Evolutionary conservation across 2,888 invertebrate genomes (phyloP), one percentile per base, ranked within the genome.

Genomic region (Pristionchus arcanus): DNA sequence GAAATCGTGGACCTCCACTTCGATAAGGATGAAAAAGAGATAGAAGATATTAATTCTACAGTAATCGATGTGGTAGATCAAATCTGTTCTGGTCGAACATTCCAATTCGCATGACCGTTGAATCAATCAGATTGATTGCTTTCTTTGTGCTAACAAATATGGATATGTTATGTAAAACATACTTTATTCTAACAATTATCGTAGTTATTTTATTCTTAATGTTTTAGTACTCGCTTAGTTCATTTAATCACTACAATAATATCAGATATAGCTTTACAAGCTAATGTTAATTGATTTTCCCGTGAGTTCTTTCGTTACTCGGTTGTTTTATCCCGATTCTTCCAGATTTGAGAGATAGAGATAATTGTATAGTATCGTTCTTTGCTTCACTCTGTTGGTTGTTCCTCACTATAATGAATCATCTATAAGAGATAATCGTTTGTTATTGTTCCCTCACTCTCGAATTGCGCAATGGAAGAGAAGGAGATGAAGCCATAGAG

Each of bases 371-470:
- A 71, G 28, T 19, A 71, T 71, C 34, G 15, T 34, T 71, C 34
- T 19, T 71, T 71, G 31, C 16, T 71, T 31, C 31, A 71, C 34
- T 16, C 71, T 34, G 28, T 13, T 34, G 42, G 16, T 42, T 25
- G 7, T 77, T 77, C n/a, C 77, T 19, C 21, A 3, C 77, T 31
- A 77, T 77, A 42, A 37, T 42, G 77, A 42, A 77, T 37, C 21
- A 34, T 77, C n/a, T 77, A n/a, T n/a, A 37, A 74, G 37, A 77
- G 77, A 42, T 42, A 77, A 77, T 77, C 37, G n/a, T 77, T 34
- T 77, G 77, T 77, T 77, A 42, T 77, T 77, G 77, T 77, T 42
- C 49, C 4, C 37, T 77, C 77, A 77, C 42, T 77, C 77, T 77
- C 77, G 77, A 77, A 77, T 77, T 37, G 25, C 42, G 77, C 77